These are phyloP conservation scores for Eulimnadia texana DNA, from an alignment of 1,140 invertebrate genomes.

Conservation along the genomic window DNA sequence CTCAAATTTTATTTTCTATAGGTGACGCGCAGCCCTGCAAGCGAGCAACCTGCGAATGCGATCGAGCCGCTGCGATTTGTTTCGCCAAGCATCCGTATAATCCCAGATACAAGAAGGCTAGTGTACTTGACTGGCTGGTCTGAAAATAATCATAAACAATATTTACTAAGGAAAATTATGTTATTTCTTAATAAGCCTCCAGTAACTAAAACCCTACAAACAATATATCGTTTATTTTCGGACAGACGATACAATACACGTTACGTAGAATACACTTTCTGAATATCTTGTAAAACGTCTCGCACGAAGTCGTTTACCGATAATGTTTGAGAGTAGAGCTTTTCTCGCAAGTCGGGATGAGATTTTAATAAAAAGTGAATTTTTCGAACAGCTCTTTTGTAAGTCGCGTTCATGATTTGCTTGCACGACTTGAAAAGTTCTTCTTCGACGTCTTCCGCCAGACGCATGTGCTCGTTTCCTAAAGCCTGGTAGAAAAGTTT, in stretches of 20 bases:
- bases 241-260: too few relatives aligned
- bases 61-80: not conserved
- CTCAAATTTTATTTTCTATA: not conserved
- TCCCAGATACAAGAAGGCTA: not conserved
- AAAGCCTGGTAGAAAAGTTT: not conserved
- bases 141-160: too few relatives aligned
- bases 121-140: slow-evolving; percentile 1
- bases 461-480: not conserved
- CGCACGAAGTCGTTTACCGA: not conserved
- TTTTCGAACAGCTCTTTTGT: not conserved
- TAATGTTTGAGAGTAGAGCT: not conserved
- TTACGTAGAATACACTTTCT: not conserved
- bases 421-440: not conserved
- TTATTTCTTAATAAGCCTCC: too few relatives aligned
- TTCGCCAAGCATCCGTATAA: not conserved
- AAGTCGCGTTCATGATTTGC: not conserved
- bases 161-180: too few relatives aligned
- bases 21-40: slow-evolving; percentile 1
- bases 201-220: too few relatives aligned
- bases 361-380: not conserved
- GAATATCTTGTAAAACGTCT: not conserved
- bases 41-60: slow-evolving; percentile 1
- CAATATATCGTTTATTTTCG: too few relatives aligned
- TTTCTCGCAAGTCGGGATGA: not conserved
- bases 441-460: not conserved